A percentile compares a stretch with the other conserved stretches of the same genome.
phyloP scores from a whole-genome alignment of 2,113 vertebrate genomes.

The Thalassarche chlororhynchos region DNA sequence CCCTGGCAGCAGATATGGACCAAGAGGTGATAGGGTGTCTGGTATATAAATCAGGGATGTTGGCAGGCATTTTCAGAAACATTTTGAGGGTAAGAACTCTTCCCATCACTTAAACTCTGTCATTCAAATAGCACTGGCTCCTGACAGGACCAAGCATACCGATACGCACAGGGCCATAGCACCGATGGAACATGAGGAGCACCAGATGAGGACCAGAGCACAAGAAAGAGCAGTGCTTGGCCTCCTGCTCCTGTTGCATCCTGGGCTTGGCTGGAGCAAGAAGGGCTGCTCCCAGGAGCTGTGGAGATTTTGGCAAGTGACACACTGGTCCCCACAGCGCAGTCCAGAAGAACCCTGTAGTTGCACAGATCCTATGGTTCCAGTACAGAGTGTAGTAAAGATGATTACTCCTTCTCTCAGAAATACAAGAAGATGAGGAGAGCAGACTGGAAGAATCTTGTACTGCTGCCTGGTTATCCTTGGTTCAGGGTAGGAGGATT shows the following conservation, averaged over 20 bases:
- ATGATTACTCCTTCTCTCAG: neutral
- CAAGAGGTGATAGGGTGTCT: neutral
- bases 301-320: neutral
- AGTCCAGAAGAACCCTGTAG: neutral
- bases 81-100: neutral
- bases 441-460: neutral
- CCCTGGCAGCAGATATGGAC: neutral
- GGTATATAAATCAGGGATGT: neutral
- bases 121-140: neutral
- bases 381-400: neutral
- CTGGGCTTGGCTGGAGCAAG: neutral
- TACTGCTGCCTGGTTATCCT: neutral
- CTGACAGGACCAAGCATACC: neutral
- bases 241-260: neutral
- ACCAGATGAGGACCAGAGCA: neutral
- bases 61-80: neutral
- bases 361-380: neutral
- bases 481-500: neutral
- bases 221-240: neutral
- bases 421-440: neutral
- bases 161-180: accelerated
- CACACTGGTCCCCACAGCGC: neutral
- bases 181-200: accelerated
- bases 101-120: neutral
- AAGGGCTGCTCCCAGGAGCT: neutral